Evolutionary conservation across 2,113 vertebrate genomes (phyloP).

Genomic region (Spea bombifrons): DNA sequence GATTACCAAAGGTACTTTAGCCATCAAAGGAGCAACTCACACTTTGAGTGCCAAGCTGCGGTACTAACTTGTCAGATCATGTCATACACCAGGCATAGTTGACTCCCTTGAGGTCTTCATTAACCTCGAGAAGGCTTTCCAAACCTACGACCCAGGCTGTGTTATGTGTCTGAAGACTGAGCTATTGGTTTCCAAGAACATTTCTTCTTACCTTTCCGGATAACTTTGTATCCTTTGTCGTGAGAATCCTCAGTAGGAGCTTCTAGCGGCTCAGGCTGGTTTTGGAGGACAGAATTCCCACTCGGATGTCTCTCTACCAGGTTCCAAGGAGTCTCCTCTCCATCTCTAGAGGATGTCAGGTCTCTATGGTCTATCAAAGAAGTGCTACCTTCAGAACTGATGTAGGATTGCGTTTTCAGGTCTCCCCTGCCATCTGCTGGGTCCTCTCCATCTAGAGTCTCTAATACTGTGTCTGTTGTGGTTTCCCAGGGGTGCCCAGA

Average conservation of each 20-base stretch:
- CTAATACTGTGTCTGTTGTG: constrained; percentile 18
- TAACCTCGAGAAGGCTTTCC: too few species aligned
- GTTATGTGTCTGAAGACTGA: too few species aligned
- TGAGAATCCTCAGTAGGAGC: constrained; percentile 32
- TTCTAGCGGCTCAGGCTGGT: constrained; percentile 42
- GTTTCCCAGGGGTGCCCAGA: constrained; percentile 51
- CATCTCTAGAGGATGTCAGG: rapidly evolving
- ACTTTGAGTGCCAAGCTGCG: too few species aligned
- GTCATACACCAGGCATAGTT: too few species aligned
- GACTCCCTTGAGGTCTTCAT: too few species aligned
- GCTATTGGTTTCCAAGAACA: too few species aligned
- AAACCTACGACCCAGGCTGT: too few species aligned
- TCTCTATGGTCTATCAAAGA: background rate
- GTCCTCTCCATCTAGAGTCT: background rate
- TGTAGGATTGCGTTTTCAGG: background rate
- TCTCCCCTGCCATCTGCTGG: rapidly evolving
- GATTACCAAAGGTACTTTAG: too few species aligned
- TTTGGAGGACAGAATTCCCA: constrained; percentile 48
- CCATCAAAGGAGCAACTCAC: too few species aligned
- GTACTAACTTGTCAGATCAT: too few species aligned
- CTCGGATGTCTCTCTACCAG: constrained; percentile 17
- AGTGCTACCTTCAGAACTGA: background rate
- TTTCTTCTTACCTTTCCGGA: constrained; percentile 64
- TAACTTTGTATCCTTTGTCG: constrained; percentile 54
- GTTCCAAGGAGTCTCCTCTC: background rate